Evolutionary conservation across 2,113 vertebrate genomes (phyloP), one percentile per base, ranked within the genome.

Genomic region (Trochalopteron elliotii): DNA sequence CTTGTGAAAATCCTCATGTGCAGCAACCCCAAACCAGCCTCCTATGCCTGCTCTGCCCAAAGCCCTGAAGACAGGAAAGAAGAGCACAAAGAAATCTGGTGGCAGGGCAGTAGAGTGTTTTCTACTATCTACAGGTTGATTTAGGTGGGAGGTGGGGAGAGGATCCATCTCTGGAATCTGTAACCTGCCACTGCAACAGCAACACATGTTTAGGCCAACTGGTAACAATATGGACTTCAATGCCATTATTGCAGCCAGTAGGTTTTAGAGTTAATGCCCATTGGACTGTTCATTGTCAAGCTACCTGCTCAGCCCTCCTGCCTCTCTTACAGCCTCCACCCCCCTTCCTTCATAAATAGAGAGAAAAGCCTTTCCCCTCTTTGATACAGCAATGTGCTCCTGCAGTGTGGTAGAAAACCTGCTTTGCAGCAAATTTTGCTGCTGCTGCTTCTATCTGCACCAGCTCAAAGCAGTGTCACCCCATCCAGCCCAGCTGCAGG

Each of bases 171-270:
- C 9, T 14, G 35, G 42, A 55, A 45, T 27, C 47, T 31, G 30
- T 40, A 53, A 71, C 6, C 25, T 37, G 30, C 63, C 67, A 28
- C 37, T 31, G 28, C 0, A 5, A 76, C 23, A 69, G 55, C 42
- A 89, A 60, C 42, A 44, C 1, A 0, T 0, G 2, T 40, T 80
- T 44, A 10, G 8, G 39, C 7, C 0, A 2, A 39, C 57, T 68
- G 31, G 11, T 47, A 74, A 72, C 0, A 2, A 78, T 14, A 67
- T 10, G n/a, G 52, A 44, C 19, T 47, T 69, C 53, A 59, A 28
- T 3, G 23, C 4, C 28, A 45, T 21, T 20, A 11, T 0, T 68
- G 68, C 15, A 47, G 40, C 45, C 72, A 78, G 65, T 2, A 90
- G 53, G 83, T 49, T 93, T 81, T 90, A 89, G 83, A 78, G 60